Base-by-base conservation (phyloP, 2,888 invertebrate species). In the Drosophila differens region DNA sequence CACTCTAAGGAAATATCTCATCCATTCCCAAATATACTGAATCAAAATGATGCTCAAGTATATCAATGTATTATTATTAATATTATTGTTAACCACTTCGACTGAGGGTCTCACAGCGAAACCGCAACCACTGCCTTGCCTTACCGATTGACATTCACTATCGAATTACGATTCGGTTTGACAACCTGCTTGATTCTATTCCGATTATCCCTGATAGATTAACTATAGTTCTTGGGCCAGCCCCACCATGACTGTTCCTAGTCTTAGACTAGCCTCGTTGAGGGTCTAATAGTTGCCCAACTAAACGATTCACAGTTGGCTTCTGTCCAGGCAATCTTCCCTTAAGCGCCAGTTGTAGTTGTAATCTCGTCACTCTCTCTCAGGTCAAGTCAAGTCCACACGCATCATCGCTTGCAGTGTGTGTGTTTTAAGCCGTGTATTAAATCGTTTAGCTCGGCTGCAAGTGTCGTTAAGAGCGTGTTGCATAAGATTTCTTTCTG, bases 381-480 rank as follows among this genome's bases (percentile, higher is more conserved):
- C 12, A n/a, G 52, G n/a, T 28, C 51, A 28, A 25, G 16, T 25
- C 49, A 16, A 49, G 4, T 25, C 25, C 41, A n/a, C 41, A 41
- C 41, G 41, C 41, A 41, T n/a, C 41, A 41, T n/a, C 41, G 5
- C 35, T 0, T 35, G 35, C 39, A 39, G n/a, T 41, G 41, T 22
- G 37, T 41, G 57, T 35, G 62, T 59, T 74, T 47, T 51, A 61
- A 64, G 44, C 28, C 41, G 25, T 37, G 28, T 16, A 58, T 74
- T 74, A 75, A 74, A 74, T 59, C 74, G 78, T 74, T 84, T 83
- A 83, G 66, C 65, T 70, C 61, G 72, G 14, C 58, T 71, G 73
- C 81, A 76, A 85, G 82, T 76, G 77, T 44, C 77, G 69, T 62
- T 73, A 71, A 78, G 47, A 80, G 85, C 78, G 75, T 81, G 83